Conservation (phyloP, 1,140 invertebrate genomes). For the Scaptomyza pallida region DNA sequence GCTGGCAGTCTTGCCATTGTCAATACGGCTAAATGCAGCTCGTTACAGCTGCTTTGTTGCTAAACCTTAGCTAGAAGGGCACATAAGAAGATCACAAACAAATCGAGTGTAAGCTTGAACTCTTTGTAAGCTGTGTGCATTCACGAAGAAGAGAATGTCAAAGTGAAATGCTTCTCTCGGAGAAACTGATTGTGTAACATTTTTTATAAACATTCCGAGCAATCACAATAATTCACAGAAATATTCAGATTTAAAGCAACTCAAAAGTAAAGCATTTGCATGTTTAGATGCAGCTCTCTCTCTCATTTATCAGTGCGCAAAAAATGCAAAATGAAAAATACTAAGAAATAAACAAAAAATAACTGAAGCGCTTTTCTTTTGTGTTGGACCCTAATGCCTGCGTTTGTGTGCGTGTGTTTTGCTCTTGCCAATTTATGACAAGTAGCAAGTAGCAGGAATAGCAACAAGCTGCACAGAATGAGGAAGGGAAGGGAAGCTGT, state of each 20-base stretch:
- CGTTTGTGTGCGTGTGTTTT: slow-evolving; percentile 16
- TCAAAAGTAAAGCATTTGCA: slow-evolving; percentile 4
- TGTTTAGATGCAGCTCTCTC: slow-evolving; percentile 22
- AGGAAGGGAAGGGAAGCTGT: background rate
- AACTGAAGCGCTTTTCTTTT: slow-evolving; percentile 15
- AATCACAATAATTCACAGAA: slow-evolving; percentile 23
- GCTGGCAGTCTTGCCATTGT: slow-evolving; percentile 32
- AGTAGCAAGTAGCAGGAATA: slow-evolving; percentile 34
- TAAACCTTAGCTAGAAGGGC: background rate
- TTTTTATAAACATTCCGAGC: background rate
- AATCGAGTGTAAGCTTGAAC: no score
- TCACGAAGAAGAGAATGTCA: no score
- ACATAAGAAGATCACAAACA: background rate
- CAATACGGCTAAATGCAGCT: slow-evolving; percentile 29
- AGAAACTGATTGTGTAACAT: background rate
- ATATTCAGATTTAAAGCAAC: slow-evolving; percentile 15
- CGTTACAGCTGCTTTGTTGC: background rate
- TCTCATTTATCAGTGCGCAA: slow-evolving; percentile 37
- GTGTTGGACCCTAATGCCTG: slow-evolving; percentile 2
- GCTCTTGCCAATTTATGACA: slow-evolving; percentile 75
- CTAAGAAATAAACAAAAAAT: slow-evolving; percentile 26
- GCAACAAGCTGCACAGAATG: slow-evolving; percentile 59
- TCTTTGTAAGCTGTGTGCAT: no score
- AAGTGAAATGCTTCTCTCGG: no score
- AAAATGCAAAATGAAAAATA: slow-evolving; percentile 59